Percentiles rank a stretch among this genome's conserved stretches.
phyloP scores from a whole-genome alignment of 2,113 vertebrate species.

The Rissa tridactyla region DNA sequence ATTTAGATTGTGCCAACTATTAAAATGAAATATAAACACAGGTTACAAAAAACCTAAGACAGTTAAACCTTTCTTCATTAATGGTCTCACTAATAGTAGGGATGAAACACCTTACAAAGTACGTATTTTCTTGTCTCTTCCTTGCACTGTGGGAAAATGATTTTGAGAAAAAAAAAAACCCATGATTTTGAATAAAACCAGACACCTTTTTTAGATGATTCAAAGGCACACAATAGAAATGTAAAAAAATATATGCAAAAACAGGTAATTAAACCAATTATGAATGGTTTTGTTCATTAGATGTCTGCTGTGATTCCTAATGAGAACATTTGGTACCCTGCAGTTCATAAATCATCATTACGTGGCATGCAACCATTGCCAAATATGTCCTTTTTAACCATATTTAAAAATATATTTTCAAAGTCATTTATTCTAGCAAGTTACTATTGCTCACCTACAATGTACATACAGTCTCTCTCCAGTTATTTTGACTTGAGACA shows the following conservation, averaged over 20 bases:
- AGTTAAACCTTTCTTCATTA: background rate
- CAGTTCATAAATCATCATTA: background rate
- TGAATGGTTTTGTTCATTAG: background rate
- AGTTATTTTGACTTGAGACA: background rate
- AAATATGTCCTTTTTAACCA: background rate
- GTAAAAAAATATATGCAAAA: background rate
- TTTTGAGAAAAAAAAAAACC: background rate
- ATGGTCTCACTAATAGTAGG: background rate
- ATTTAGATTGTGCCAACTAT: background rate
- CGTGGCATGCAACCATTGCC: background rate
- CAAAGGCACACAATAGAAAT: background rate
- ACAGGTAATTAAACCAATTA: background rate
- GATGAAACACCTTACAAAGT: background rate
- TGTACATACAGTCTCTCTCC: background rate
- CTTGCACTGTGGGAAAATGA: background rate
- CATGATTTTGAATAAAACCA: background rate
- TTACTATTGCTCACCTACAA: background rate
- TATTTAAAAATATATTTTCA: background rate
- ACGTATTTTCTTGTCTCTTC: background rate
- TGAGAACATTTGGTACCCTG: background rate
- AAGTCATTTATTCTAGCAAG: background rate
- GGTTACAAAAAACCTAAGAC: background rate
- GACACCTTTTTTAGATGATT: background rate
- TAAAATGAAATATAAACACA: background rate
- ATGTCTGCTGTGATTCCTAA: background rate